Percentiles rank a stretch among this genome's conserved stretches.
These are phyloP conservation scores for Centropristis striata DNA, from an alignment of 2,113 vertebrate species.

Conservation along the genomic window DNA sequence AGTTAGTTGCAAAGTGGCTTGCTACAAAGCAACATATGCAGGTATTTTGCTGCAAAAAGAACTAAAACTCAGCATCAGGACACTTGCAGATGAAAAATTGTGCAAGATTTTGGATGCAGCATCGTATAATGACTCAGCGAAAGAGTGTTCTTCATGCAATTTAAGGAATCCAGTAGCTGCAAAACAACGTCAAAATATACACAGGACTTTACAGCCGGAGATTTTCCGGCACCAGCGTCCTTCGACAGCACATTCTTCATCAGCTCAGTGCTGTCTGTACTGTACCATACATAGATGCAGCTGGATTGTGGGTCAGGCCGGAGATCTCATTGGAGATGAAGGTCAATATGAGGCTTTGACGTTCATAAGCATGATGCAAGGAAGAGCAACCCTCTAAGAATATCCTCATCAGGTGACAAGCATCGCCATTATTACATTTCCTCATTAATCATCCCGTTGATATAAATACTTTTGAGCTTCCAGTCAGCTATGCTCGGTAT, in stretches of 20 bases:
- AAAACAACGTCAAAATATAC: conserved; percentile 23
- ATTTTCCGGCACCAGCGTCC: conserved; percentile 19
- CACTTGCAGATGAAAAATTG: neutral
- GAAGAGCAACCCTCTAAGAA: conserved; percentile 79
- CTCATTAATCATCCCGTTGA: conserved; percentile 77
- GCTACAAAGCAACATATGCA: neutral
- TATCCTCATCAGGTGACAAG: conserved; percentile 76
- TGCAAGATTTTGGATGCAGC: neutral
- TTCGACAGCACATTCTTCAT: conserved; percentile 45
- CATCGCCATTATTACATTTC: conserved; percentile 70
- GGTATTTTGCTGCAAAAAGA: neutral
- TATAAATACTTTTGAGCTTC: conserved; percentile 71
- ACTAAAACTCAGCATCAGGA: neutral
- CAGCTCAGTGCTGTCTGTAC: conserved; percentile 39
- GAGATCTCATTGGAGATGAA: conserved; percentile 58
- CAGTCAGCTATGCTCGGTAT: conserved; percentile 55
- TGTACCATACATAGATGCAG: conserved; percentile 76
- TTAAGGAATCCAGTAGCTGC: neutral
- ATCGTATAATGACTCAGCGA: neutral
- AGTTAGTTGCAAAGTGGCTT: neutral
- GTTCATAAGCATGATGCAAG: conserved; percentile 81
- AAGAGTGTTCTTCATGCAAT: neutral
- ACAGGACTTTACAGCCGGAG: neutral
- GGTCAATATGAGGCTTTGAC: conserved; percentile 67
- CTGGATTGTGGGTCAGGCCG: conserved; percentile 55